Base-by-base conservation (phyloP, 2,888 invertebrate species). In the Tetramorium bicarinatum region DNA sequence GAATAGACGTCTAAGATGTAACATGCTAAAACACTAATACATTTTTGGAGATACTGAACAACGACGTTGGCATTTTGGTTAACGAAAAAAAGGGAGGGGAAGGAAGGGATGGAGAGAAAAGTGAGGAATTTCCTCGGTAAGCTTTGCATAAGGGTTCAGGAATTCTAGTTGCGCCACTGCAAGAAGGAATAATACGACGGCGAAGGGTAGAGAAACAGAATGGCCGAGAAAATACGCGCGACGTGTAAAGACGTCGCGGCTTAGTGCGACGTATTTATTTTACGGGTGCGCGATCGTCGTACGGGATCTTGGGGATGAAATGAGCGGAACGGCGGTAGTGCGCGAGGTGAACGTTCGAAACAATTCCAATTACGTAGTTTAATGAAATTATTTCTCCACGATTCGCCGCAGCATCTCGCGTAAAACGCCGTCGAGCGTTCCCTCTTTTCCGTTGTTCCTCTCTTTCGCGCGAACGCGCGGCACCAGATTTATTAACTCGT, bases 321-420 rank as follows among this genome's bases (percentile, higher is more conserved):
- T 80, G 59, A 80, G 71, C 59, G 59, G 15, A 34, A 61, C 52
- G 15, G 38, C 61, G 38, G 62, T 44, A 11, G 38, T 13, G 62
- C 56, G 67, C 67, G 69, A 54, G 71, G 79, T 71, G 79, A 69
- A 80, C 71, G 79, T 59, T 80, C 79, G 71, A 71, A 80, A 80
- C 79, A 80, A 80, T 80, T 80, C 71, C 79, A 80, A 80, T 80
- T 80, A 80, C 79, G 71, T 80, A 80, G 71, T 80, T 80, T 80
- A 79, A 79, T 79, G 79, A 80, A 80, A 80, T 71, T 80, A 80
- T 80, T 71, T 61, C 79, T 59, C 56, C 79, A 69, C 79, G 79
- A 79, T 69, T 69, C 79, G 71, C 71, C 79, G 79, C 59, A 71
- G 69, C 79, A 59, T 80, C 79, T 80, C 71, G 47, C 67, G 71